These are phyloP conservation scores for Hiodon alosoides DNA, from an alignment of 2,113 vertebrate species.

Conservation along the genomic window DNA sequence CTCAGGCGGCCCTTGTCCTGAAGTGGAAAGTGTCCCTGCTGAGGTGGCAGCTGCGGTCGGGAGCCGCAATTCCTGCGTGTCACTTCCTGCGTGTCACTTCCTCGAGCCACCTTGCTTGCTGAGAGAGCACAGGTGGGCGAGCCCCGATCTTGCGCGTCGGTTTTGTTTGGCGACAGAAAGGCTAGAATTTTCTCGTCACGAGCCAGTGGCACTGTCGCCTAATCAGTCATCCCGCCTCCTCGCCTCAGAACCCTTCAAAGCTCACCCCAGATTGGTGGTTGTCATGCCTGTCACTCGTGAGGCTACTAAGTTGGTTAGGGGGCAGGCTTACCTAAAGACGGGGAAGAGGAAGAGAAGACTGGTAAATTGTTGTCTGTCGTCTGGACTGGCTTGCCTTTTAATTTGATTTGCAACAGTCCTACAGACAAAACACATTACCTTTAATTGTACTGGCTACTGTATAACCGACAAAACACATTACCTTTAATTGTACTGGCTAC, in stretches of 20 bases:
- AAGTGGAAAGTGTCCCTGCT: background rate
- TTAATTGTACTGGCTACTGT: background rate
- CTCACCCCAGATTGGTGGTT: background rate
- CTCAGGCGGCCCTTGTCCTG: background rate
- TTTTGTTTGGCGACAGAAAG: no score
- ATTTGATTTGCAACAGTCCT: background rate
- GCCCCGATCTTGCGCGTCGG: background rate
- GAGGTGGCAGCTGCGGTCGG: background rate
- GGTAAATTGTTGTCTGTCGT: background rate
- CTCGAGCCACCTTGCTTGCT: slow-evolving; percentile 1
- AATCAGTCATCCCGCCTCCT: no score
- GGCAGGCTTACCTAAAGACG: background rate
- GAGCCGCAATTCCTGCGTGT: slow-evolving; percentile 22
- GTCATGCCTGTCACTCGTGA: background rate
- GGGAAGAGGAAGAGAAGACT: background rate
- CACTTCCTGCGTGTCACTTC: slow-evolving; percentile 28
- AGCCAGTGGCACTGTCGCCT: no score
- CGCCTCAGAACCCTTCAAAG: background rate
- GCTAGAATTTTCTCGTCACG: no score
- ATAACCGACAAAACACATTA: background rate
- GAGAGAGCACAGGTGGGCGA: background rate
- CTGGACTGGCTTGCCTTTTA: background rate
- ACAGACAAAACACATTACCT: background rate
- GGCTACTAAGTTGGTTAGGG: background rate
- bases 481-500: background rate